phyloP scores from a whole-genome alignment of 2,113 vertebrate genomes.

The Choloepus hoffmanni region DNA sequence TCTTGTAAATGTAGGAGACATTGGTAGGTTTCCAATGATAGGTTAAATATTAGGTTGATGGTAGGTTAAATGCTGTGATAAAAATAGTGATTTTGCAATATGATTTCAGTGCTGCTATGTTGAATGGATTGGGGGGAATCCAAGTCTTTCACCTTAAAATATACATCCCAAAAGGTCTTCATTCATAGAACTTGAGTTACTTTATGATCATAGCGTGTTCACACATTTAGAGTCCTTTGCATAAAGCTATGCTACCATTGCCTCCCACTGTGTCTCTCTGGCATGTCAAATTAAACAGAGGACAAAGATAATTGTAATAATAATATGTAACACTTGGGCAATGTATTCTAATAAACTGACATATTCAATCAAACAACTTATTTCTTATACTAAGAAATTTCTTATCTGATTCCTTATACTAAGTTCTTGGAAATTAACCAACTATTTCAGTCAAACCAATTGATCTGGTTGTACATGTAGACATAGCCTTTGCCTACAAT shows the following conservation, averaged over 20 bases:
- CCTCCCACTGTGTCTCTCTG: background rate
- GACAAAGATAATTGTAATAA: background rate
- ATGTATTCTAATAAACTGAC: slow-evolving; percentile 10
- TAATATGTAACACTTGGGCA: background rate
- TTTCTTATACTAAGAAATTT: background rate
- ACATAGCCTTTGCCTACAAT: background rate
- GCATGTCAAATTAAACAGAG: slow-evolving; percentile 14
- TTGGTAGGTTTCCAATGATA: background rate
- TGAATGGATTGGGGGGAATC: slow-evolving; percentile 30
- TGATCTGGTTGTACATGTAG: background rate
- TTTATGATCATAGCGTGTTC: background rate
- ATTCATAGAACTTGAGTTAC: slow-evolving; percentile 6
- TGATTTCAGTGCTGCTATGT: background rate
- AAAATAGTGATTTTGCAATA: slow-evolving; percentile 21
- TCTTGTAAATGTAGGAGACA: slow-evolving; percentile 30
- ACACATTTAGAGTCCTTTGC: background rate
- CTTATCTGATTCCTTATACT: background rate
- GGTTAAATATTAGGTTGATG: too few relatives aligned
- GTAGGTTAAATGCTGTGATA: background rate
- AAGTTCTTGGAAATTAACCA: slow-evolving; percentile 13
- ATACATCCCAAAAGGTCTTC: slow-evolving; percentile 10
- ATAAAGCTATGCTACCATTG: background rate
- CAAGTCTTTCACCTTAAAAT: slow-evolving; percentile 12
- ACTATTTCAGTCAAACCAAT: background rate
- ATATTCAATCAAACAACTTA: slow-evolving; percentile 51